Evolutionary conservation across 1,140 invertebrate species (phyloP).

Genomic region (Habropoda laboriosa): DNA sequence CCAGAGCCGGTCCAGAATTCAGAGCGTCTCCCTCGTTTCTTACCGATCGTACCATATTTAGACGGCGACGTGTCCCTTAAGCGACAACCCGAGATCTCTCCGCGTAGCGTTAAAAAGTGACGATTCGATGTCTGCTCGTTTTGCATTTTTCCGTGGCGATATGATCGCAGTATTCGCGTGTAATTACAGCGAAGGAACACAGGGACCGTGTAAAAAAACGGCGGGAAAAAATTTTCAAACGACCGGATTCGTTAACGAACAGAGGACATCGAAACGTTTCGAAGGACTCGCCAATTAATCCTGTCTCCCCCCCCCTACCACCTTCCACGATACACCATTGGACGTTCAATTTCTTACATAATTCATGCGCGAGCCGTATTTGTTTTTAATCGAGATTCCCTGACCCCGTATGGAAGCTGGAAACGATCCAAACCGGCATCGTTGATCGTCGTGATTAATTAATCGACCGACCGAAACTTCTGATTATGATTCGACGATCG

Average conservation of each 20-base stretch:
- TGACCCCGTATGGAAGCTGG: slow-evolving; percentile 43
- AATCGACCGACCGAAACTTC: slow-evolving; percentile 27
- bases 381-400: slow-evolving; percentile 43
- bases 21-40: slow-evolving; percentile 7
- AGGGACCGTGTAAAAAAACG: background rate
- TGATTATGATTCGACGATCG: slow-evolving; percentile 37
- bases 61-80: slow-evolving; percentile 4
- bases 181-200: background rate
- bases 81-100: background rate
- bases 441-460: slow-evolving; percentile 47
- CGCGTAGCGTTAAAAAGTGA: slow-evolving; percentile 1
- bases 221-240: slow-evolving; percentile 13
- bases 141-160: background rate
- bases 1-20: background rate
- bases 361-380: slow-evolving; percentile 65
- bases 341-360: slow-evolving; percentile 71
- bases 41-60: slow-evolving; percentile 5
- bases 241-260: slow-evolving; percentile 25
- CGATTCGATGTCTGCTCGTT: background rate
- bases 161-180: background rate
- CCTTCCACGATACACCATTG: no score
- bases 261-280: background rate
- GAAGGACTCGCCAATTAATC: slow-evolving; percentile 38
- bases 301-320: background rate
- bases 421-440: background rate